Base-by-base conservation (phyloP, 2,888 invertebrate species). In the Augiades crinisus region DNA sequence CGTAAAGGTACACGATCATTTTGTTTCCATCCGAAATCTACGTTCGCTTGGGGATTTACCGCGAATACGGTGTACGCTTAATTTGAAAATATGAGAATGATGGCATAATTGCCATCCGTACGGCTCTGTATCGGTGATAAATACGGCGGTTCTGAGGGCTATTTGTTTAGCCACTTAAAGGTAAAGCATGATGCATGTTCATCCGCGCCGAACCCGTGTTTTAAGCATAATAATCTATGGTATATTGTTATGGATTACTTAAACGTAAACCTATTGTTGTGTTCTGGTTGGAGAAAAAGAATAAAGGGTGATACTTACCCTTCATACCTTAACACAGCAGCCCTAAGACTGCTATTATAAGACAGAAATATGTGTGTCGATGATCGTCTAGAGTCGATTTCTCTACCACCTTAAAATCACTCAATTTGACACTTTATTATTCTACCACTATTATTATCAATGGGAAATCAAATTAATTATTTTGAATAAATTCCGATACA, bases 61-160 rank as follows among this genome's bases (percentile, higher is more conserved):
- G 65, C 65, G 72, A 49, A 49, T 40, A 71, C 57, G 61, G 62
- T 68, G 75, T 77, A 74, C 58, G 65, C 66, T 76, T 84, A 84
- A 87, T 85, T 74, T 80, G 82, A 78, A 86, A 85, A 85, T 85
- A 87, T 86, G 80, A 67, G 71, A 72, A 72, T 64, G 67, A 71
- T 63, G 67, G 70, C 71, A 77, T 84, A 81, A 84, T 85, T 82
- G 76, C 70, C 68, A 65, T 66, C 66, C 64, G 62, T 67, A 69
- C 67, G 70, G 71, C 62, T 69, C 53, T 53, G 52, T 41, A 60
- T 31, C 37, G 56, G 36, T 64, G 60, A 66, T 68, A 68, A 70
- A 72, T 69, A 61, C 58, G 16, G 16, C 16, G 14, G 16, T 21
- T 30, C 30, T 21, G 47, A 14, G 38, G n/a, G 37, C 19, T 37